Base-by-base conservation (phyloP, 2,888 invertebrate genomes). In the Hoplodrina blanda region DNA sequence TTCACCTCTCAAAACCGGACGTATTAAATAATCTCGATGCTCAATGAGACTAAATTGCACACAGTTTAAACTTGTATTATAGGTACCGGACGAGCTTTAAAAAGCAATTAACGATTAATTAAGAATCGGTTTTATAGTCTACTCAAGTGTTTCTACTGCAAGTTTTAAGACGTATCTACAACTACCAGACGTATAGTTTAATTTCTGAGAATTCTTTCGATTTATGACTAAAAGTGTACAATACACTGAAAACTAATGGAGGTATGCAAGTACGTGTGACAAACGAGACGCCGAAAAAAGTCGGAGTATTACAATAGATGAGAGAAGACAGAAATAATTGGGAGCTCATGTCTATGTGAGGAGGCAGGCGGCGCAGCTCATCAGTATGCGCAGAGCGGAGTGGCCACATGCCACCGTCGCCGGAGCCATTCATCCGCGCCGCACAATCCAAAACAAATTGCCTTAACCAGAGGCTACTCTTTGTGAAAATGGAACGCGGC, bases 361-460 rank as follows among this genome's bases (percentile, higher is more conserved):
- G n/a, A 82, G 74, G 70, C 75, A 75, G 72, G 76, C 73, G 62
- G 75, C 63, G 70, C 53, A 17, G 70, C 89, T 91, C 89, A 93
- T 94, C 90, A 91, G 92, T 92, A 94, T 94, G 92, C 94, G 86
- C 63, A 73, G 69, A 79, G 87, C 85, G 86, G 65, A 72, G 82
- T 83, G 55, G 65, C 80, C 88, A 81, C 87, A 85, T 87, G 86
- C 88, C 88, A 85, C 87, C 84, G 83, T 78, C 78, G 70, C 78
- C 83, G 72, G 73, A 79, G 83, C 89, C 91, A 92, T 93, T 92
- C 92, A 93, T 92, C 91, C 85, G 83, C 89, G 86, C 89, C 90
- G 85, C 89, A 89, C 91, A 91, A 88, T 90, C 90, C 90, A 88
- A 89, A 92, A 93, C 93, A 93, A 94, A 94, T 94, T 93, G 89